Conservation (phyloP, 2,797 vertebrate species). For the Micromesistius poutassou region DNA sequence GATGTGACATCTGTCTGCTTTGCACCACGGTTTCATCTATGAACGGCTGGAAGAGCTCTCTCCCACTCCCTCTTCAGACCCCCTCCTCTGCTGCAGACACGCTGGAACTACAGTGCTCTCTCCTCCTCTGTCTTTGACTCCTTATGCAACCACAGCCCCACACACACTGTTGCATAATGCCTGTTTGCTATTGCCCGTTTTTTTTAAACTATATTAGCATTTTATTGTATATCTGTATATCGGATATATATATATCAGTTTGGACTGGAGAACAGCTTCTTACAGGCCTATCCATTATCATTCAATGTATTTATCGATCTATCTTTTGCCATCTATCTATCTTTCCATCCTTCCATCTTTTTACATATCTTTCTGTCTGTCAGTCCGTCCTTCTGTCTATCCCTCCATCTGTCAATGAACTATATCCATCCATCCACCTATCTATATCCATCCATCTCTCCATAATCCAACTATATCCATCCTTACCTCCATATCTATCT, state of each 20-base stretch:
- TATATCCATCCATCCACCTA: not conserved
- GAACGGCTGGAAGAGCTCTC: slow-evolving; percentile 45
- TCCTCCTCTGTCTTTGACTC: slow-evolving; percentile 39
- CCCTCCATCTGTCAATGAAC: not conserved
- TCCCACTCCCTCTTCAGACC: slow-evolving; percentile 42
- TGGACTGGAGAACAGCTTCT: not conserved
- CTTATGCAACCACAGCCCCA: slow-evolving; percentile 43
- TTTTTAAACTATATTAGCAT: not conserved
- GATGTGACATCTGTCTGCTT: slow-evolving; percentile 64
- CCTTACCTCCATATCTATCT: not conserved
- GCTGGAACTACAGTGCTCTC: slow-evolving; percentile 34
- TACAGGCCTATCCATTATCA: not conserved
- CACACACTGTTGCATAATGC: not conserved
- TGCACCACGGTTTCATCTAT: slow-evolving; percentile 51
- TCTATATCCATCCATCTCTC: too few relatives aligned
- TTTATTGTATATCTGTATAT: not conserved
- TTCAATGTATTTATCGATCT: not conserved
- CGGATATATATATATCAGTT: not conserved
- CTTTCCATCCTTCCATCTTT: too few relatives aligned
- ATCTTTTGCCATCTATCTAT: not conserved
- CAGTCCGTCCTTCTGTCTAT: not conserved
- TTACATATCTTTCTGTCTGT: too few relatives aligned
- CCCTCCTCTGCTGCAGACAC: slow-evolving; percentile 28
- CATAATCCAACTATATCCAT: too few relatives aligned
- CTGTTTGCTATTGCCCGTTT: not conserved